Base-by-base conservation (phyloP, 2,888 invertebrate genomes). In the Tupiocoris notatus region DNA sequence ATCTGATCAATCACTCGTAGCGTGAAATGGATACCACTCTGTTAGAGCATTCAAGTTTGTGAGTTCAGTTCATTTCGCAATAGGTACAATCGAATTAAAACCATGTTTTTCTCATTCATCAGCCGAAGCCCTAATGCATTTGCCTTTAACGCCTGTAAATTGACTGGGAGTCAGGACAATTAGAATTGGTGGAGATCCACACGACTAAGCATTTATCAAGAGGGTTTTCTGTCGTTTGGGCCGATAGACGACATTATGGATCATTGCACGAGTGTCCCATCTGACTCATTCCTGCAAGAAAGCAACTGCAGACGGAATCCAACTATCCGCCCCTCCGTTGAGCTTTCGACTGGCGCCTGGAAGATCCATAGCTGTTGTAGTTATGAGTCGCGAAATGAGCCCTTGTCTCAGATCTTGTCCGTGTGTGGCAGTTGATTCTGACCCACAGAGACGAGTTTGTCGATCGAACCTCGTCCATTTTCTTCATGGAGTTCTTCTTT, bases 301-400 rank as follows among this genome's bases (percentile, higher is more conserved):
- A 12, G 39, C 39, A 3, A 39, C 39, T 3, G 39, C 3, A 25
- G 65, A 54, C 70, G 18, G 24, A 16, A 57, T 56, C 54, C 65
- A 56, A 39, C 23, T 18, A 12, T 65, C 22, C 57, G 57, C 67
- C 67, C 70, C 24, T 17, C 24, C 20, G 65, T 21, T 17, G 58
- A 59, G 24, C 58, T n/a, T n/a, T n/a, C n/a, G 57, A 18, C 58
- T 59, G 70, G 70, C 70, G 70, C 70, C 70, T 59, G n/a, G 2
- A 3, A 65, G 57, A 70, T 59, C 70, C 70, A 70, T 70, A 12
- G 39, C 70, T 57, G 68, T 57, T 24, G n/a, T n/a, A n/a, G 70
- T 70, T 70, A 70, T 70, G 70, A 70, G 58, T 56, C 57, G 12
- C 22, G 12, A 70, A 58, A 59, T 58, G 17, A n/a, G 25, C 22